These are phyloP conservation scores for Sipha flava DNA, from an alignment of 1,140 invertebrate species.

Conservation along the genomic window DNA sequence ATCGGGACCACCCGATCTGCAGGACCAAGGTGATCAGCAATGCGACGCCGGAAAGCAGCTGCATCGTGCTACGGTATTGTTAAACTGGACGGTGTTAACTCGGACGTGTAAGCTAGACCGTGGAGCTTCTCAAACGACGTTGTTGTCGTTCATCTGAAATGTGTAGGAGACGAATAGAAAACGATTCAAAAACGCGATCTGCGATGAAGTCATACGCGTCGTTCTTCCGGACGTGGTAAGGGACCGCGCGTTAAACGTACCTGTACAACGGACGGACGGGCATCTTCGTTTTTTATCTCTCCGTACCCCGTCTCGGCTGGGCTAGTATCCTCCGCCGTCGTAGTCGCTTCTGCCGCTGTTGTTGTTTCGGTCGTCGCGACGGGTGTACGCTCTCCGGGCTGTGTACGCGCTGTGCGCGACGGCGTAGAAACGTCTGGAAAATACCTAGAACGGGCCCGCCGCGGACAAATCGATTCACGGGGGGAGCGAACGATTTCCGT, in stretches of 20 bases:
- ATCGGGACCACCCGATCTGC: neutral
- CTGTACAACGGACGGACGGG: too few relatives aligned
- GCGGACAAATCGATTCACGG: constrained; percentile 8
- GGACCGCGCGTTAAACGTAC: too few relatives aligned
- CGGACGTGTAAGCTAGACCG: neutral
- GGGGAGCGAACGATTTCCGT: constrained; percentile 21
- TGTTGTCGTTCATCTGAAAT: constrained; percentile 4
- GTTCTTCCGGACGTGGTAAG: too few relatives aligned
- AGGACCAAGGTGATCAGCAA: neutral
- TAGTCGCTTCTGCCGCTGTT: too few relatives aligned
- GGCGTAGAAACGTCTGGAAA: neutral
- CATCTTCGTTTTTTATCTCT: too few relatives aligned
- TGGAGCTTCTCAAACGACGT: neutral
- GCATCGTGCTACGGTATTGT: neutral
- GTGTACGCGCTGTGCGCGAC: neutral
- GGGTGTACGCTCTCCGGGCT: too few relatives aligned
- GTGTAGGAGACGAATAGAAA: neutral
- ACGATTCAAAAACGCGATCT: too few relatives aligned
- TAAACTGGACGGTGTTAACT: neutral
- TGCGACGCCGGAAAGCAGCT: neutral
- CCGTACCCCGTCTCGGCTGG: too few relatives aligned
- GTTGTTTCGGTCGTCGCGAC: neutral
- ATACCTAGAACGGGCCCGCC: neutral
- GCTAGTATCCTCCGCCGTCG: too few relatives aligned
- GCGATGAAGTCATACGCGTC: too few relatives aligned